Evolutionary conservation across 2,797 vertebrate genomes (phyloP), one percentile per base, ranked within the genome.

Genomic region (Sciurus carolinensis): DNA sequence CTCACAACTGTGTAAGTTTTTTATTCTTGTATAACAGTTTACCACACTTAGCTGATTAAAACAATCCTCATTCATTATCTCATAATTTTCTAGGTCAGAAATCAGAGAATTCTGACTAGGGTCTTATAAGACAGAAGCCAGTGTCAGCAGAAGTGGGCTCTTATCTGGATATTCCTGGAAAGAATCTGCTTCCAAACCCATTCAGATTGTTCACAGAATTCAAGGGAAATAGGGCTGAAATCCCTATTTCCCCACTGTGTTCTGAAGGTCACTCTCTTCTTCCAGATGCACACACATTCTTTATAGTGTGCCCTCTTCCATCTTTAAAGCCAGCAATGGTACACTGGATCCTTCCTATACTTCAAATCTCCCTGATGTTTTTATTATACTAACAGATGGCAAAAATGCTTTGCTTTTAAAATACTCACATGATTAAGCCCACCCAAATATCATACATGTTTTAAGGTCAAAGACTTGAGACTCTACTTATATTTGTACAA

Each of bases 401-500:
- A 52, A 80, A 42, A 33, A 50, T 7, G 18, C 15, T 42, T 24
- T 67, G n/a, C 13, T 91, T 89, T 77, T 24, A n/a, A 86, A 36
- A 13, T 85, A 15, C 20, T 95, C 26, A 75, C 7, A 33, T 73
- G n/a, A 84, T 13, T 42, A 95, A 77, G 18, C 33, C 14, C 17
- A 84, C 17, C 33, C n/a, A 87, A 64, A 80, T 90, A 75, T 73
- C 69, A 20, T 85, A 54, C 26, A 4, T 4, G 80, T 80, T 8
- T 79, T 69, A 52, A 12, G 13, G 28, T 39, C 33, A 77, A 79
- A 44, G 36, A 89, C 22, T 54, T 82, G 42, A 24, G 42, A 83
- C 50, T 82, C 73, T 42, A 66, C n/a, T 77, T 80, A 82, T 20
- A 67, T 73, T n/a, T 92, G 39, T n/a, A 86, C 81, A 83, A 47